Percentiles rank a stretch among this genome's conserved stretches.
Conservation (phyloP, 2,797 vertebrate species). For the Mallotus villosus region DNA sequence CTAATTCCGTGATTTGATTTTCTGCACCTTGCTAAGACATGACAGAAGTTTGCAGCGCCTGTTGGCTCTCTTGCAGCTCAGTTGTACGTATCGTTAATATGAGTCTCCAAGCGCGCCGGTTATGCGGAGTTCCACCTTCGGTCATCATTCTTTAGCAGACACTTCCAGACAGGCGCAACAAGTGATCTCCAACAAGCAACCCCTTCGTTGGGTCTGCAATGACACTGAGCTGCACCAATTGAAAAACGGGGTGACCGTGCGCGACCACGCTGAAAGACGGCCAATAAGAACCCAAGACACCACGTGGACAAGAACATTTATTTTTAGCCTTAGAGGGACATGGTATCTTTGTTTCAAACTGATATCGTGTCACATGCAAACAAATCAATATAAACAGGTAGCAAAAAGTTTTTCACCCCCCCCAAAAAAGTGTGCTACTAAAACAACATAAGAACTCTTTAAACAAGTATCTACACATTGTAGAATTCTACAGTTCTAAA, state of each 20-base stretch:
- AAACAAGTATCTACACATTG: too few relatives aligned
- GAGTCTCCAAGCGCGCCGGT: neutral
- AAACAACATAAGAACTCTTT: too few relatives aligned
- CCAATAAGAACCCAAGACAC: slow-evolving; percentile 43
- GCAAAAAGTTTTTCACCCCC: too few relatives aligned
- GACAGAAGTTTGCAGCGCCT: neutral
- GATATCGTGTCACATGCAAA: too few relatives aligned
- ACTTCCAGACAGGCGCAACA: neutral
- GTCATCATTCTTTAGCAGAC: slow-evolving; percentile 21
- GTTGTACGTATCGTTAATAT: neutral
- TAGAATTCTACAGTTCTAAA: too few relatives aligned
- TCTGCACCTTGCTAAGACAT: neutral
- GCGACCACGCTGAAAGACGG: neutral
- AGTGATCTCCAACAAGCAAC: neutral
- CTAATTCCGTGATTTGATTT: neutral
- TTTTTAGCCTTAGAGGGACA: slow-evolving; percentile 51
- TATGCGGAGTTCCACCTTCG: neutral
- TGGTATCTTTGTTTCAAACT: neutral
- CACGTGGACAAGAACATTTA: slow-evolving; percentile 42
- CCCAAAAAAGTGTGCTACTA: too few relatives aligned
- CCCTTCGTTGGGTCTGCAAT: neutral
- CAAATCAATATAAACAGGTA: too few relatives aligned
- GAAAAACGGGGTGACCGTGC: neutral
- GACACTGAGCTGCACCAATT: slow-evolving; percentile 7
- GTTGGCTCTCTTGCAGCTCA: neutral